phyloP scores from a whole-genome alignment of 2,797 vertebrate genomes.

The Lepus townsendii region DNA sequence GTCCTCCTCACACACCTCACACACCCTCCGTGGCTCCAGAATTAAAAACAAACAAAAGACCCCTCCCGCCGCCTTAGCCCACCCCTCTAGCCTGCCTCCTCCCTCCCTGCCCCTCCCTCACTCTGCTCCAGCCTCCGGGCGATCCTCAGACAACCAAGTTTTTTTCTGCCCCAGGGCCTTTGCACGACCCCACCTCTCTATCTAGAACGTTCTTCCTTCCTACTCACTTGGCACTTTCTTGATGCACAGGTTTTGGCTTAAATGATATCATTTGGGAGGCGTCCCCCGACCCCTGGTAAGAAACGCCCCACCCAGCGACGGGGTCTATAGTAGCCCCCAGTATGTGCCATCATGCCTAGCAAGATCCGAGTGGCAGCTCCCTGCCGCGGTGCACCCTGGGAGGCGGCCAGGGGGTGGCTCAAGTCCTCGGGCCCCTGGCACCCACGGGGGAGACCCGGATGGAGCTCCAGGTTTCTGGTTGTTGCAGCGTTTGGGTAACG shows the following conservation, averaged over 20 bases:
- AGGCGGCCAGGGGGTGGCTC: too few species aligned
- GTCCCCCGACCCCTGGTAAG: neutral
- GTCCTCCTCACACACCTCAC: neutral
- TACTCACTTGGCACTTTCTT: neutral
- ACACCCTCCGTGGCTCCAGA: neutral
- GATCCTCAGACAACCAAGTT: neutral
- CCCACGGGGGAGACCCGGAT: too few species aligned
- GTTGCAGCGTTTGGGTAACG: too few species aligned
- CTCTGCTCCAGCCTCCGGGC: neutral
- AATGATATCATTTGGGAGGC: neutral
- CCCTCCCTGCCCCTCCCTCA: neutral
- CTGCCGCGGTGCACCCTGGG: too few species aligned
- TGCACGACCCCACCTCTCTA: neutral
- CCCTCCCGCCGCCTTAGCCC: neutral
- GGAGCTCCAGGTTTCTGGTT: too few species aligned
- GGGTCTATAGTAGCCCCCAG: too few species aligned
- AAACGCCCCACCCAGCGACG: neutral
- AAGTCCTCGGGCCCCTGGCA: too few species aligned
- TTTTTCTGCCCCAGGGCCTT: constrained; percentile 23
- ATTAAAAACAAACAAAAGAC: neutral
- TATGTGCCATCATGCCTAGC: neutral
- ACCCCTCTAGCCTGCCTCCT: neutral
- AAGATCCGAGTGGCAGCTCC: too few species aligned
- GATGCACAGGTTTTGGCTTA: neutral
- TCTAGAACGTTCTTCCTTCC: neutral